Base-by-base conservation (phyloP, 2,888 invertebrate species). In the Cybosia mesomella region DNA sequence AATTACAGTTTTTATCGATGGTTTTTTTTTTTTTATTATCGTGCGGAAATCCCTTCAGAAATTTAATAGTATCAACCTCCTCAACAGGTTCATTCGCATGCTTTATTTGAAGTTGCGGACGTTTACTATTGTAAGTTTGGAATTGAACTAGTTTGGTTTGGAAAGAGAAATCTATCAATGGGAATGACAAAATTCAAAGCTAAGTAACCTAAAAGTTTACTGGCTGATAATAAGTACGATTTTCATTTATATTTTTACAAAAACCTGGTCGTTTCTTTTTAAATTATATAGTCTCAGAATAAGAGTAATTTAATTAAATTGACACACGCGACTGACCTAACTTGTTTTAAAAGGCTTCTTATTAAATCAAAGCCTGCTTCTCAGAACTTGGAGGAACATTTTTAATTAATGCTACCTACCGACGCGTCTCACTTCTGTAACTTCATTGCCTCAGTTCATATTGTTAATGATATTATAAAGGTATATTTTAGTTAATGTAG, bases 241-340 rank as follows among this genome's bases (percentile, higher is more conserved):
- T 54, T 64, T 70, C 34, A 63, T n/a, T 49, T 49, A 49, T 49
- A 8, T 9, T 49, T 49, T n/a, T 49, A 53, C 9, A 70, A 68
- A 74, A 54, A 54, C 18, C 10, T 34, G 58, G 13, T 64, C 34
- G 32, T 74, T 39, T 36, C 21, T 34, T 18, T 32, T 57, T 34
- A 15, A 36, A 54, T 67, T 64, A 67, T 73, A 72, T 22, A 58
- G 28, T 67, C 70, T 68, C 59, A 75, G 71, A 76, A 79, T 81
- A 79, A 76, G 69, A 67, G 67, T 80, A 64, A 83, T 84, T 83
- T 86, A 85, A 86, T 87, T 86, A 84, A 84, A 85, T 84, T 84
- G 80, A 75, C 77, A 84, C 83, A 82, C 81, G 73, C 81, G 72
- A 79, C 80, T 84, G 84, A 71, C 76, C 80, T 80, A 82, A 80